A percentile compares a stretch with the other conserved stretches of the same genome.
These are phyloP conservation scores for Aphelocoma californica DNA, from an alignment of 2,797 vertebrate genomes.

Conservation along the genomic window DNA sequence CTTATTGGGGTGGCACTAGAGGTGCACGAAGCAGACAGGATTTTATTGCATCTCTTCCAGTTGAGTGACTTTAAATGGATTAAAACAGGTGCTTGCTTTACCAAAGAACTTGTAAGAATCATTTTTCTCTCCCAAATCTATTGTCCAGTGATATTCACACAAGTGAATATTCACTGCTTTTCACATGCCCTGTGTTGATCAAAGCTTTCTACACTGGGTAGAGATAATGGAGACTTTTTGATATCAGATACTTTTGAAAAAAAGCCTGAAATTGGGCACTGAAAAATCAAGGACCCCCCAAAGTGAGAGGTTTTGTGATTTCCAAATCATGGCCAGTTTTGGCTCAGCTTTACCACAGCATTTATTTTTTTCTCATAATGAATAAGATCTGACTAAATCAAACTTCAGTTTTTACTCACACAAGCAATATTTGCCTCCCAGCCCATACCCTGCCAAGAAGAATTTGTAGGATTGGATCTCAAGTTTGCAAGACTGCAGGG, in stretches of 20 bases:
- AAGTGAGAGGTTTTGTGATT: background rate
- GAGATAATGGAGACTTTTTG: background rate
- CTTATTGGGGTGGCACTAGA: constrained; percentile 29
- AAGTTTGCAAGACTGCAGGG: background rate
- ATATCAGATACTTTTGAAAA: background rate
- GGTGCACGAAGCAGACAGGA: background rate
- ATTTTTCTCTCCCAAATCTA: background rate
- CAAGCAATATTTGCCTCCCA: background rate
- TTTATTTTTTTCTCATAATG: background rate
- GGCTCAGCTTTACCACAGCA: background rate
- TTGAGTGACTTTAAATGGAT: constrained; percentile 34
- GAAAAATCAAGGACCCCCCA: background rate
- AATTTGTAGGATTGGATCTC: background rate
- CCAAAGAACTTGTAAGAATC: background rate
- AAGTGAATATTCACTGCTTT: background rate
- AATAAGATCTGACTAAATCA: background rate
- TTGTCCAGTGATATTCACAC: background rate
- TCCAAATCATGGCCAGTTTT: background rate
- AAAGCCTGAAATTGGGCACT: background rate
- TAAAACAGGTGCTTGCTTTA: background rate
- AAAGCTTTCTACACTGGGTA: background rate
- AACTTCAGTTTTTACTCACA: background rate
- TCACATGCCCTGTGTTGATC: background rate
- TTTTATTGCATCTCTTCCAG: constrained; percentile 54
- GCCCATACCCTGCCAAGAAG: background rate